Evolutionary conservation across 2,888 invertebrate genomes (phyloP).

Genomic region (Spodoptera exigua): DNA sequence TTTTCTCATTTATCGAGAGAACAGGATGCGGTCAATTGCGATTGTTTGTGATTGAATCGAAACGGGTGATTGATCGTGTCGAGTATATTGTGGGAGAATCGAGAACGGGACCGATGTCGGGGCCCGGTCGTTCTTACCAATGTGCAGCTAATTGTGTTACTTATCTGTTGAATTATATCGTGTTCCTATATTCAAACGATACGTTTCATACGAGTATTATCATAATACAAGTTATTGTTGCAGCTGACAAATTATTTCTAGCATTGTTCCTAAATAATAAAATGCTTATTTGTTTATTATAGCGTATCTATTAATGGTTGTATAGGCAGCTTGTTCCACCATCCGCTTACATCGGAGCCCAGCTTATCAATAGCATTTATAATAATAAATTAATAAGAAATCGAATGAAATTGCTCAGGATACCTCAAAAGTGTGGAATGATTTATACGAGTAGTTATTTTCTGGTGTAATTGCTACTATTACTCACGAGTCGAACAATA

Average conservation of each 20-base stretch:
- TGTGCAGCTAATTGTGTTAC: constrained; percentile 26
- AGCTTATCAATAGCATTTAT: constrained; percentile 20
- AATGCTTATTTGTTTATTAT: no score
- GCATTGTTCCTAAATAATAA: no score
- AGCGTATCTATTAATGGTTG: no score
- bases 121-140: constrained; percentile 34
- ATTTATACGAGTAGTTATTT: constrained; percentile 35
- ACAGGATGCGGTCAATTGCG: constrained; percentile 59
- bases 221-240: neutral
- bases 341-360: constrained; percentile 16
- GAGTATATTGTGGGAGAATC: constrained; percentile 37
- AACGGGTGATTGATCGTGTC: constrained; percentile 55
- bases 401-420: constrained; percentile 44
- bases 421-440: constrained; percentile 37
- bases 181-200: constrained; percentile 3
- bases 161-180: constrained; percentile 26
- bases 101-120: constrained; percentile 36
- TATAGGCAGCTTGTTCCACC: neutral
- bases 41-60: constrained; percentile 62
- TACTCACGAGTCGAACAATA: constrained; percentile 26
- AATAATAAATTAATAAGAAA: constrained; percentile 19
- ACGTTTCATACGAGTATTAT: neutral
- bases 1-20: constrained; percentile 50
- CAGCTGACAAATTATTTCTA: no score
- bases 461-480: constrained; percentile 22